Evolutionary conservation across 2,113 vertebrate species (phyloP), one percentile per base, ranked within the genome.

Genomic region (Brachionichthys hirsutus): DNA sequence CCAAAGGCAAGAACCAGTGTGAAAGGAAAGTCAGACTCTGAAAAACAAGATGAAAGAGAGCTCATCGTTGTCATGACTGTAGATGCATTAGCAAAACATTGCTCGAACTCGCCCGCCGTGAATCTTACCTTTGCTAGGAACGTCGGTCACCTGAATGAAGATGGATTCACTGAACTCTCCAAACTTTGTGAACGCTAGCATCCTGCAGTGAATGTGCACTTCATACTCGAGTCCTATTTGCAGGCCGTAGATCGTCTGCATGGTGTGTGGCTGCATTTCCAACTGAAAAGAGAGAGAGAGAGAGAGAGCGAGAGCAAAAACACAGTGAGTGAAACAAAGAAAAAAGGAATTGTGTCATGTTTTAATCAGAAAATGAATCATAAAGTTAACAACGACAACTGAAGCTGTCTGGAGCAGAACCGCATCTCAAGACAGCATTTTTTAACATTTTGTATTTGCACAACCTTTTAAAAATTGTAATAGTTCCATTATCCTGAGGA

Each of bases 111-210:
- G 8, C 12, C 11, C 13, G 8, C 46, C 18, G 12, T 9, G 20
- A n/a, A 24, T 45, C 52, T 78, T 48, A 91, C 91, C 90, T 82
- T 67, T 78, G 40, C 1, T 68, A 34, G 71, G 69, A 54, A 81
- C 60, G 15, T 83, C 67, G 2, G 63, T 56, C 38, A 89, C 65
- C 24, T 92, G 84, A 36, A 99, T 83, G 38, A 89, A 89, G 45
- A 98, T 85, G 43, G 91, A 81, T 16, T 96, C 93, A 42, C 95
- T 97, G 87, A 96, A 98, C 18, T 94, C 92, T 17, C 96, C 94
- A 9, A 94, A 98, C 70, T 92, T 92, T 19, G 82, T 84, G 15
- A 92, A 94, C 34, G 83, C 81, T 3, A 50, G 77, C 88, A 94
- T 94, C 79, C 81, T 92, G 76, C 90, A 90, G 85, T 92, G 91